These are phyloP conservation scores for Spodoptera exigua DNA, from an alignment of 2,888 invertebrate genomes.

Conservation along the genomic window DNA sequence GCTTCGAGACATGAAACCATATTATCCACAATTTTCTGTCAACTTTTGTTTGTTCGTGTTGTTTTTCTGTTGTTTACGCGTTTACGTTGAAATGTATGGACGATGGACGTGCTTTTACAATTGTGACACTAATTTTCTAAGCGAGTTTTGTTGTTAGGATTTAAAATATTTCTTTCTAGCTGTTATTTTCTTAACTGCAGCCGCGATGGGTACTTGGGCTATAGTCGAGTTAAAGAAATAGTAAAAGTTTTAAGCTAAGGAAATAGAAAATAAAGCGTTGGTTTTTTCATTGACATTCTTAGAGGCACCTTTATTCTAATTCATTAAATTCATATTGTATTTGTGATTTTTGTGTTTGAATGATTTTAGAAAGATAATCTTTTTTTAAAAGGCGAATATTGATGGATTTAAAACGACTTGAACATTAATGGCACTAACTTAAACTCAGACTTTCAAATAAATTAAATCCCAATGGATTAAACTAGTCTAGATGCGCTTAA, in stretches of 20 bases:
- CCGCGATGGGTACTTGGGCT: too few species aligned
- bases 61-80: conserved; percentile 42
- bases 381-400: background rate
- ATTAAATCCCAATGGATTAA: conserved; percentile 5
- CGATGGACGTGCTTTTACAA: background rate
- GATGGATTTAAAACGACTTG: too few species aligned
- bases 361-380: too few species aligned
- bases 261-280: too few species aligned
- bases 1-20: conserved; percentile 72
- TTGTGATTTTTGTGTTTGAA: too few species aligned
- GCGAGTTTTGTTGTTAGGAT: background rate
- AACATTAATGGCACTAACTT: background rate
- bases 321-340: too few species aligned
- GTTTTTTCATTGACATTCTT: too few species aligned
- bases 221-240: too few species aligned
- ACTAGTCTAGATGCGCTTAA: conserved; percentile 1
- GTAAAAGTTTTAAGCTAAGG: too few species aligned
- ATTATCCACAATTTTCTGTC: conserved; percentile 75
- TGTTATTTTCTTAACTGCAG: background rate
- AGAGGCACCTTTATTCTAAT: too few species aligned
- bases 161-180: background rate
- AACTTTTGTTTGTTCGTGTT: conserved; percentile 68
- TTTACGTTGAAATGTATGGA: conserved; percentile 10
- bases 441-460: conserved; percentile 15
- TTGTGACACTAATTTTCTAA: background rate